A percentile compares a stretch with the other conserved stretches of the same genome.
Evolutionary conservation across 2,888 invertebrate genomes (phyloP).

Genomic region (Chrysotoxum bicinctum): DNA sequence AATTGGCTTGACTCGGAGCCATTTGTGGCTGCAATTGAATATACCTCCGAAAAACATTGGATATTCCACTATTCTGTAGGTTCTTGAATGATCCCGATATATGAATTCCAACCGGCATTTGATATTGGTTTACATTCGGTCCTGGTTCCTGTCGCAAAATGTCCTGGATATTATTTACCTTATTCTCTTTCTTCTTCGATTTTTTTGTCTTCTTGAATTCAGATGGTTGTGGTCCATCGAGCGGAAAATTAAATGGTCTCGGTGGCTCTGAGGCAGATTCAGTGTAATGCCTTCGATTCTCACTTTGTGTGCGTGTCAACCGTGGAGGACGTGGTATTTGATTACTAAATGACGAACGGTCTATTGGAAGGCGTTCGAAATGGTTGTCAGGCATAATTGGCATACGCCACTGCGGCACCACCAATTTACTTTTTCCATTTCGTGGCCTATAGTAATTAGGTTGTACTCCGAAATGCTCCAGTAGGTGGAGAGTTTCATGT

Average conservation of each 20-base stretch:
- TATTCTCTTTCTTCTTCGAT: slow-evolving; percentile 71
- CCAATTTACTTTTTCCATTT: slow-evolving; percentile 42
- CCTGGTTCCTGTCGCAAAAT: slow-evolving; percentile 78
- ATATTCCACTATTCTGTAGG: slow-evolving; percentile 79
- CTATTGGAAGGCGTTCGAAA: slow-evolving; percentile 31
- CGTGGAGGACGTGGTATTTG: slow-evolving; percentile 74
- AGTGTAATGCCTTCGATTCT: slow-evolving; percentile 63
- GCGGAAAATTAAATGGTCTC: slow-evolving; percentile 80
- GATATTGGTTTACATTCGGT: slow-evolving; percentile 72
- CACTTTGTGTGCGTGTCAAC: slow-evolving; percentile 51
- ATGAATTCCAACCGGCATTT: slow-evolving; percentile 78
- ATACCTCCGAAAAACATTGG: slow-evolving; percentile 79
- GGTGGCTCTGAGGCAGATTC: slow-evolving; percentile 74
- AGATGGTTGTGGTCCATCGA: slow-evolving; percentile 78
- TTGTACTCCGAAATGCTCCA: slow-evolving; percentile 59
- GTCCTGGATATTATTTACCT: slow-evolving; percentile 80
- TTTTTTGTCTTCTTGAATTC: slow-evolving; percentile 77
- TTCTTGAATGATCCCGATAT: slow-evolving; percentile 80
- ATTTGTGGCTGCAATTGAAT: slow-evolving; percentile 45
- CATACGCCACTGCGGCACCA: slow-evolving; percentile 40
- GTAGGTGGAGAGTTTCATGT: slow-evolving; percentile 35
- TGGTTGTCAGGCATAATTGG: slow-evolving; percentile 35
- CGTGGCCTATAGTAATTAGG: slow-evolving; percentile 62
- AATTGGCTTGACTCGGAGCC: slow-evolving; percentile 51
- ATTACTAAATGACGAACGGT: slow-evolving; percentile 56